These are phyloP conservation scores for Zaprionus africanus DNA, from an alignment of 1,140 invertebrate genomes.

Conservation along the genomic window DNA sequence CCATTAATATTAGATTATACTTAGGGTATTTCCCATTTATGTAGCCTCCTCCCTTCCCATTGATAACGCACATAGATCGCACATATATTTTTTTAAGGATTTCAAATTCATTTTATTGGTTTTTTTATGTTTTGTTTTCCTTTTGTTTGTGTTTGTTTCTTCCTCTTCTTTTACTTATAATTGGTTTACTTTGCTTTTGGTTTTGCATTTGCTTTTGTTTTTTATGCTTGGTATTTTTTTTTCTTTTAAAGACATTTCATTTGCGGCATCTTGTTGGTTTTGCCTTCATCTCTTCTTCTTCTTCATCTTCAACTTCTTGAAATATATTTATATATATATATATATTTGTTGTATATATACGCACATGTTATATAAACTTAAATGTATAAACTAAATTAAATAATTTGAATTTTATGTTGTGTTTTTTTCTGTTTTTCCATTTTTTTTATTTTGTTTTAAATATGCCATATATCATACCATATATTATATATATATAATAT, in stretches of 20 bases:
- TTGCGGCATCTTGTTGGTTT: constrained; percentile 53
- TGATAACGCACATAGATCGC: constrained; percentile 48
- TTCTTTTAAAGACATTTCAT: constrained; percentile 62
- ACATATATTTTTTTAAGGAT: constrained; percentile 79
- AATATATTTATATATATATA: constrained; percentile 26
- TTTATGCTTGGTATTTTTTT: constrained; percentile 56
- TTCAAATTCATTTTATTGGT: constrained; percentile 83
- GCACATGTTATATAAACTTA: constrained; percentile 81
- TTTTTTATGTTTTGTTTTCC: constrained; percentile 53
- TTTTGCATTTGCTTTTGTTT: constrained; percentile 37
- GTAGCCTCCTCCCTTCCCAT: constrained; percentile 14
- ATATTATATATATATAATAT: constrained; percentile 55
- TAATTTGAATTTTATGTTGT: constrained; percentile 73
- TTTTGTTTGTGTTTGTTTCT: constrained; percentile 58
- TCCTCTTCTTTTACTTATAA: constrained; percentile 62
- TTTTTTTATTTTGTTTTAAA: constrained; percentile 38
- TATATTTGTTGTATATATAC: constrained; percentile 54
- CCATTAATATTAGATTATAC: neutral
- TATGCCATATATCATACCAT: constrained; percentile 56
- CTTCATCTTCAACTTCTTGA: constrained; percentile 20
- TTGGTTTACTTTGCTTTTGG: constrained; percentile 68
- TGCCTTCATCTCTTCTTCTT: constrained; percentile 43
- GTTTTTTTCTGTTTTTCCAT: constrained; percentile 39
- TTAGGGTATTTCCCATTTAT: neutral
- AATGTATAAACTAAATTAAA: constrained; percentile 78